Percentiles rank a stretch among this genome's conserved stretches.
Evolutionary conservation across 1,140 invertebrate species (phyloP).

Genomic region (Diorhabda sublineata): DNA sequence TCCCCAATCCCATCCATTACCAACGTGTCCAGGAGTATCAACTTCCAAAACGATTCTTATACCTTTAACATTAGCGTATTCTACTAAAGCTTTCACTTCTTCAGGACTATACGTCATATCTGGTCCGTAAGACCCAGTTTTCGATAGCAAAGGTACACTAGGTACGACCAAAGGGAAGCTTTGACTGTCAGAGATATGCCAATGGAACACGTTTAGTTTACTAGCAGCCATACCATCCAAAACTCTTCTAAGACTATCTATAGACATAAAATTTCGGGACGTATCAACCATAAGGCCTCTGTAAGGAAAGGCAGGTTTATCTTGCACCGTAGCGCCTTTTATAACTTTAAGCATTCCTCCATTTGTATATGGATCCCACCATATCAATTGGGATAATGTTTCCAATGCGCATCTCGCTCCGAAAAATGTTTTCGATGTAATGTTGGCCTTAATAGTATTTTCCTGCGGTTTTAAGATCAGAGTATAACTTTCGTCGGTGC

Average conservation of each 20-base stretch:
- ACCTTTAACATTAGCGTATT: conserved; percentile 63
- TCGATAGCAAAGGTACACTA: conserved; percentile 64
- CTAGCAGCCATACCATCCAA: conserved; percentile 72
- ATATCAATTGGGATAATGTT: conserved; percentile 73
- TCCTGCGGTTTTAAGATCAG: conserved; percentile 55
- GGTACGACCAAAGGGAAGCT: conserved; percentile 73
- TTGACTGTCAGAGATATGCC: conserved; percentile 80
- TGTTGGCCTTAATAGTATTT: conserved; percentile 55
- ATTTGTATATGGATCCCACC: conserved; percentile 65
- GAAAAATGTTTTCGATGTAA: conserved; percentile 66
- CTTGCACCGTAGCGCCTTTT: conserved; percentile 52
- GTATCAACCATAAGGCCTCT: conserved; percentile 75
- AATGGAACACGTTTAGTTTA: conserved; percentile 83
- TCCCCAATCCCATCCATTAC: conserved; percentile 77
- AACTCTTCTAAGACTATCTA: conserved; percentile 64
- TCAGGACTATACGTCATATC: conserved; percentile 63
- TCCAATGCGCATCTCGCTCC: conserved; percentile 76
- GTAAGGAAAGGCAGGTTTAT: conserved; percentile 59
- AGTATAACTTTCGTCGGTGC: conserved; percentile 72
- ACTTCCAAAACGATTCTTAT: conserved; percentile 70
- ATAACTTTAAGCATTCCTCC: conserved; percentile 56
- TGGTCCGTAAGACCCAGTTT: conserved; percentile 70
- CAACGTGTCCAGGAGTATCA: conserved; percentile 78
- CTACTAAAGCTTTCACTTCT: conserved; percentile 62
- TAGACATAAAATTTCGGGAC: conserved; percentile 68